Conservation (phyloP, 92 coral and sea anemone genomes). For the Montipora capitata region DNA sequence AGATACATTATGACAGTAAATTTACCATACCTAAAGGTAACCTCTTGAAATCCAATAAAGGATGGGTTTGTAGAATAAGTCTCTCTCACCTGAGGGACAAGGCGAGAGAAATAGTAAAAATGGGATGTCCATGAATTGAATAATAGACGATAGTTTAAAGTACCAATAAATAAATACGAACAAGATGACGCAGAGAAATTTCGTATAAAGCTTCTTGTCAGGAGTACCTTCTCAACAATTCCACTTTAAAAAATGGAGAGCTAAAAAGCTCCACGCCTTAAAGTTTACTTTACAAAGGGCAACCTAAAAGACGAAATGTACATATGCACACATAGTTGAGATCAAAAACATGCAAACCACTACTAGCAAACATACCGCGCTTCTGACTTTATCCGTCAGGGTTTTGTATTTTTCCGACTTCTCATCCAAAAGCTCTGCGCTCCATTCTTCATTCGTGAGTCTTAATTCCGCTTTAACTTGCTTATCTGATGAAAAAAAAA, state of each 20-base stretch:
- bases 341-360: too few relatives aligned
- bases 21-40: conserved; percentile 76
- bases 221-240: too few relatives aligned
- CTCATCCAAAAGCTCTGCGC: conserved; percentile 49
- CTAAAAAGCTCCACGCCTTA: too few relatives aligned
- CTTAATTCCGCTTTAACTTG: conserved; percentile 74
- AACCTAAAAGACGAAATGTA: too few relatives aligned
- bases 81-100: conserved; percentile 52
- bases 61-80: conserved; percentile 61
- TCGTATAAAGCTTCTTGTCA: too few relatives aligned
- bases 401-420: conserved; percentile 55
- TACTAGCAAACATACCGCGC: conserved; percentile 64
- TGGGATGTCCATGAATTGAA: too few relatives aligned
- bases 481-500: conserved; percentile 20
- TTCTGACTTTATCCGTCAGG: conserved; percentile 57
- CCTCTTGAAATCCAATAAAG: conserved; percentile 57
- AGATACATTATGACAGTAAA: too few relatives aligned
- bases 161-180: too few relatives aligned
- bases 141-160: too few relatives aligned
- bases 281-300: too few relatives aligned
- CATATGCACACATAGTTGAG: too few relatives aligned
- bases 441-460: conserved; percentile 78
- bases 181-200: not conserved
- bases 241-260: too few relatives aligned
- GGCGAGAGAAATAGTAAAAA: not conserved